Conservation (phyloP, 2,113 vertebrate species). For the Chinchilla lanigera region DNA sequence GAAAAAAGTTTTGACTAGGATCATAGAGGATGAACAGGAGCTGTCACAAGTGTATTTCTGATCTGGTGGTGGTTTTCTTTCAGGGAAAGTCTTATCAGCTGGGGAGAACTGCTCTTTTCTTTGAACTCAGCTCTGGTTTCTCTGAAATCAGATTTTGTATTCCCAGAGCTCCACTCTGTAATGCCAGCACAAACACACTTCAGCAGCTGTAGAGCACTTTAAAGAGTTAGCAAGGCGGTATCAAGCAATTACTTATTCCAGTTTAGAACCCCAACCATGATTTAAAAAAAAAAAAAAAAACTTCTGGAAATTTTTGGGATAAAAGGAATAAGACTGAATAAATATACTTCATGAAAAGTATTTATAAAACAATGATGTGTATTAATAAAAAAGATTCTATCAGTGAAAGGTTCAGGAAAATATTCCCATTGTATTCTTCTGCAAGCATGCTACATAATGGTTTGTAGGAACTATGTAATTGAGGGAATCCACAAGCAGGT, state of each 20-base stretch:
- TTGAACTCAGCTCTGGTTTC: constrained; percentile 91
- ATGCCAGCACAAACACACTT: constrained; percentile 90
- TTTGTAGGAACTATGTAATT: not conserved
- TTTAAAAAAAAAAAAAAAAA: constrained; percentile 53
- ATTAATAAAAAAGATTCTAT: constrained; percentile 51
- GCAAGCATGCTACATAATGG: not conserved
- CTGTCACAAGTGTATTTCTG: constrained; percentile 85
- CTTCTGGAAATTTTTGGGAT: constrained; percentile 50
- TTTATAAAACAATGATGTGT: constrained; percentile 27
- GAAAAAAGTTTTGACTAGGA: constrained; percentile 80
- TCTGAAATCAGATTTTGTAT: constrained; percentile 90
- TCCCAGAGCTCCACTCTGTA: constrained; percentile 86
- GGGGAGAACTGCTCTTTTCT: constrained; percentile 87
- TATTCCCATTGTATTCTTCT: not conserved
- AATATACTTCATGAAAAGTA: constrained; percentile 66
- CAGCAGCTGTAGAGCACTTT: constrained; percentile 86
- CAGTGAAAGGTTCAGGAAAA: constrained; percentile 20
- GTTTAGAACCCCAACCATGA: constrained; percentile 77
- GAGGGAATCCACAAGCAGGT: not conserved
- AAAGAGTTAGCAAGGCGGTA: constrained; percentile 82
- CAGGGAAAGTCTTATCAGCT: constrained; percentile 88
- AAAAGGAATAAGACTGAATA: constrained; percentile 67
- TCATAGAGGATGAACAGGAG: constrained; percentile 81
- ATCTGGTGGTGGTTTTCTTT: constrained; percentile 89
- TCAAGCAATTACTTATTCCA: constrained; percentile 82